Evolutionary conservation across 2,113 vertebrate species (phyloP).

Genomic region (Syrrhaptes paradoxus): DNA sequence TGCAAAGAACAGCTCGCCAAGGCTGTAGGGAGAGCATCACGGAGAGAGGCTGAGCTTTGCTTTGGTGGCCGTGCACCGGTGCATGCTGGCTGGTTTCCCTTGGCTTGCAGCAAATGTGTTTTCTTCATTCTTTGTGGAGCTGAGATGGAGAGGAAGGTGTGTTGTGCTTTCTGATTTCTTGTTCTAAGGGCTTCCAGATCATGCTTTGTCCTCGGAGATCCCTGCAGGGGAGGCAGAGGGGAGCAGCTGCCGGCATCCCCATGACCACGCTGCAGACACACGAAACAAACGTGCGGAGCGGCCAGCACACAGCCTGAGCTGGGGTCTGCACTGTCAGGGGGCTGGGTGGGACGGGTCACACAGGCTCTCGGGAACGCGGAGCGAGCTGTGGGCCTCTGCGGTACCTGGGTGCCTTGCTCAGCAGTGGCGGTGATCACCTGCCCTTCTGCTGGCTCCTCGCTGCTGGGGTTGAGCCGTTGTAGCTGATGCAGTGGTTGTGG

Average conservation of each 20-base stretch:
- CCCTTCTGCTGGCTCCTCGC: background rate
- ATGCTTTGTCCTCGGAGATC: background rate
- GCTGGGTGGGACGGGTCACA: background rate
- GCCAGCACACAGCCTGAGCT: background rate
- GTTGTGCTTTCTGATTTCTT: background rate
- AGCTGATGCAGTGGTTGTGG: background rate
- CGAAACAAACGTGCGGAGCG: background rate
- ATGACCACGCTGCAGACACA: background rate
- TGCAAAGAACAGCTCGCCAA: conserved; percentile 27
- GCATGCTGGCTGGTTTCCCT: background rate
- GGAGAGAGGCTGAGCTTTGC: background rate
- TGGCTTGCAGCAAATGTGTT: background rate
- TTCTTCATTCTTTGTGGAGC: rapidly evolving
- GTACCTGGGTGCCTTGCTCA: background rate
- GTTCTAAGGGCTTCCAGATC: background rate
- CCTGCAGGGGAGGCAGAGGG: background rate
- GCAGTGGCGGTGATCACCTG: background rate
- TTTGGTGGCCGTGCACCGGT: background rate
- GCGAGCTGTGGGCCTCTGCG: background rate
- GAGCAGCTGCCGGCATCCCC: background rate
- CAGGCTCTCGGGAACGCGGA: background rate
- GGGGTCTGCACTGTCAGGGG: background rate
- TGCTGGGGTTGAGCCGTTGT: background rate
- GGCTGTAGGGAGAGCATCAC: background rate
- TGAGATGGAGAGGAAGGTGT: background rate